Evolutionary conservation across 2,888 invertebrate species (phyloP).

Genomic region (Unio delphinus): DNA sequence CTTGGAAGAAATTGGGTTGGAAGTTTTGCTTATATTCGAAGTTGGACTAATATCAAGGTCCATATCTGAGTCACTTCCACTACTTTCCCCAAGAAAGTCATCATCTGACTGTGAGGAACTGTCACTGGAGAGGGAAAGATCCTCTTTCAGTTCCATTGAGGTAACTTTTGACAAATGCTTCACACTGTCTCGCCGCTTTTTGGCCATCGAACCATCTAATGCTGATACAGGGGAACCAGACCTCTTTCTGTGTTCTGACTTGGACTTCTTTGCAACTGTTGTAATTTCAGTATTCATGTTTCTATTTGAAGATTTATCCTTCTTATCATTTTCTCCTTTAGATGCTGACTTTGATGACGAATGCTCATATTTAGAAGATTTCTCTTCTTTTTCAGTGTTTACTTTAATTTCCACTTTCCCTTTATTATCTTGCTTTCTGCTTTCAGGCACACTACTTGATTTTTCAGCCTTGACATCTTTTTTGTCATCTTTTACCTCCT

Average conservation of each 20-base stretch:
- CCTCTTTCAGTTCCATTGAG: neutral
- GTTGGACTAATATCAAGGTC: conserved; percentile 9
- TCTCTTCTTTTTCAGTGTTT: too few species aligned
- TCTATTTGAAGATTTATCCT: neutral
- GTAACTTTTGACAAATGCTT: too few species aligned
- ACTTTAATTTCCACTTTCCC: conserved; percentile 4
- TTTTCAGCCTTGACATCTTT: conserved; percentile 11
- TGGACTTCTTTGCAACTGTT: too few species aligned
- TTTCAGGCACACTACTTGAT: conserved; percentile 5
- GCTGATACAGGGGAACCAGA: too few species aligned
- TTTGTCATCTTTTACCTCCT: conserved; percentile 5
- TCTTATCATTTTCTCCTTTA: conserved; percentile 5
- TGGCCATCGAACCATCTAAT: too few species aligned
- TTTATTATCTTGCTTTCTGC: conserved; percentile 11
- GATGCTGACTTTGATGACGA: neutral
- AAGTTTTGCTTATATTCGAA: conserved; percentile 21
- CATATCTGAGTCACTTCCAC: conserved; percentile 11
- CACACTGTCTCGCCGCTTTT: too few species aligned
- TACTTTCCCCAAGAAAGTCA: neutral
- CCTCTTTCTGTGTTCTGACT: too few species aligned
- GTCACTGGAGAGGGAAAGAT: conserved; percentile 24
- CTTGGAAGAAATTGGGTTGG: conserved; percentile 18
- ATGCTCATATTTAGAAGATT: too few species aligned
- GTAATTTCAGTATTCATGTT: neutral
- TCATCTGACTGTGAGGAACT: conserved; percentile 15